phyloP scores from a whole-genome alignment of 2,113 vertebrate genomes.

The Labrus mixtus region DNA sequence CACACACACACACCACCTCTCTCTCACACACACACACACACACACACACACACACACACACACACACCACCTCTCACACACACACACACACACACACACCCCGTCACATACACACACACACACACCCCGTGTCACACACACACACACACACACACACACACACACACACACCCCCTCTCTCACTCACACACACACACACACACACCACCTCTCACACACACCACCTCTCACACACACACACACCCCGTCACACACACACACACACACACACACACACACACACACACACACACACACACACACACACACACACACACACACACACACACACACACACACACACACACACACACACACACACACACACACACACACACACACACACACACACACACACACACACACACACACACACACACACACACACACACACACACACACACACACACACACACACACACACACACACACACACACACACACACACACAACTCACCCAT shows the following conservation, averaged over 20 bases:
- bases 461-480: constrained; percentile 53
- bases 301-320: constrained; percentile 47
- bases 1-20: too few relatives aligned
- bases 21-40: constrained; percentile 59
- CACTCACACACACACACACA: constrained; percentile 60
- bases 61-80: too few relatives aligned
- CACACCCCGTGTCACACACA: too few relatives aligned
- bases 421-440: constrained; percentile 61
- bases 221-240: constrained; percentile 16
- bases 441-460: constrained; percentile 61
- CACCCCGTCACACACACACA: constrained; percentile 69
- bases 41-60: too few relatives aligned
- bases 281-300: constrained; percentile 45
- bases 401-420: constrained; percentile 64
- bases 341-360: constrained; percentile 59
- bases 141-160: constrained; percentile 69
- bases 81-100: constrained; percentile 60
- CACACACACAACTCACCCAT: constrained; percentile 86
- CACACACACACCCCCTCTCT: too few relatives aligned
- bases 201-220: too few relatives aligned
- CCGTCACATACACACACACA: too few relatives aligned
- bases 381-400: constrained; percentile 27
- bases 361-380: constrained; percentile 57
- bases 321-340: constrained; percentile 64
- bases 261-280: constrained; percentile 60